phyloP scores from a whole-genome alignment of 2,797 vertebrate genomes.

The Sebastes hubbsi region DNA sequence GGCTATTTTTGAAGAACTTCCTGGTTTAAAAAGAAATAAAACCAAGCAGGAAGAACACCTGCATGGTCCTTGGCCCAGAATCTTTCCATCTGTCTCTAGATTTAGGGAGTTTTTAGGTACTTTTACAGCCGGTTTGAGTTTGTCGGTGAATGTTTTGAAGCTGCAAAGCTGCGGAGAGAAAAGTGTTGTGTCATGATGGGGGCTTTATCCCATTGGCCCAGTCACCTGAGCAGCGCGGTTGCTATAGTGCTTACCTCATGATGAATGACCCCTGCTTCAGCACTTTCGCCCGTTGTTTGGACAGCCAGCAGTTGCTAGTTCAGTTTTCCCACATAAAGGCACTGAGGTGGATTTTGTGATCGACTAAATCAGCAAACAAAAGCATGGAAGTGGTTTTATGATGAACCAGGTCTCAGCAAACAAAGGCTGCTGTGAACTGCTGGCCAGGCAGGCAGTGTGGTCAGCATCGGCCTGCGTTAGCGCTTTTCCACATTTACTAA shows the following conservation, averaged over 20 bases:
- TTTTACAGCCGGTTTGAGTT: slow-evolving; percentile 22
- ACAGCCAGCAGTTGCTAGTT: slow-evolving; percentile 69
- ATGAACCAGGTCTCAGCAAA: slow-evolving; percentile 71
- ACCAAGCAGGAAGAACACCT: slow-evolving; percentile 63
- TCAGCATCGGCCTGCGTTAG: slow-evolving; percentile 53
- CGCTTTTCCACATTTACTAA: slow-evolving; percentile 43
- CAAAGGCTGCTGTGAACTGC: slow-evolving; percentile 72
- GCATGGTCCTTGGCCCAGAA: neutral
- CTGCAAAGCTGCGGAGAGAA: slow-evolving; percentile 35
- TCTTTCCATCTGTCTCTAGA: neutral
- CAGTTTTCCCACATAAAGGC: slow-evolving; percentile 77
- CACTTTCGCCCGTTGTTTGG: slow-evolving; percentile 80
- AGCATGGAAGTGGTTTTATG: slow-evolving; percentile 77
- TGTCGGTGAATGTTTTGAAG: slow-evolving; percentile 8
- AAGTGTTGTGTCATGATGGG: slow-evolving; percentile 64
- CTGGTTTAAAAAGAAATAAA: slow-evolving; percentile 41
- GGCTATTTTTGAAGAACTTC: slow-evolving; percentile 62
- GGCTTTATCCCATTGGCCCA: slow-evolving; percentile 52
- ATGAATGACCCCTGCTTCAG: slow-evolving; percentile 76
- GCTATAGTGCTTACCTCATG: slow-evolving; percentile 77
- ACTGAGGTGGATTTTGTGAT: slow-evolving; percentile 74
- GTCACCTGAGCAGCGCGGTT: slow-evolving; percentile 66
- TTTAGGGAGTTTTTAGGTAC: slow-evolving; percentile 8
- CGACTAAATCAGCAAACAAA: slow-evolving; percentile 79
- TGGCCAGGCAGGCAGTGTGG: slow-evolving; percentile 63